Evolutionary conservation across 2,113 vertebrate species (phyloP), one percentile per base, ranked within the genome.

Genomic region (Leucosticte australis): DNA sequence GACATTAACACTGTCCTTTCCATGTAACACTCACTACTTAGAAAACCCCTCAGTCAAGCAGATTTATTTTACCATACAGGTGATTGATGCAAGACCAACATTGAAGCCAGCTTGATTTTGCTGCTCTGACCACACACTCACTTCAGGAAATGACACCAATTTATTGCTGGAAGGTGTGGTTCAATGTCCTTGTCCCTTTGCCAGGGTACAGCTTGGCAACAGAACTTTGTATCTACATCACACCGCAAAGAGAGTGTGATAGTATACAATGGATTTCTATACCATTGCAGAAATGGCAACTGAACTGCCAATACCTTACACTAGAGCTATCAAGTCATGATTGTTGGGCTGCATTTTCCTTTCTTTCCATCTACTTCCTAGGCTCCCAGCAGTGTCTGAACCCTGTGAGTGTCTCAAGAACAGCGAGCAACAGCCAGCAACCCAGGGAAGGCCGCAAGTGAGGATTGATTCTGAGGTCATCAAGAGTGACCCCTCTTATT

Each of bases 261-360:
- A 30, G 4, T 14, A 9, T 6, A 6, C 22, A 37, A 18, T 33
- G 0, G 0, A 70, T 67, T 70, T 78, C n/a, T 55, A 3, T 23
- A 57, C 11, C 10, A 11, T 19, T 77, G 4, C 27, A 53, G 42
- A 91, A 77, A 57, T 1, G 8, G 6, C 14, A 44, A 33, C 17
- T 41, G 37, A 84, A 41, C 33, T 53, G 60, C 9, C 37, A 70
- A 15, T n/a, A 77, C 3, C 8, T 74, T 39, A 23, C 8, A 26
- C 23, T 44, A 57, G 84, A 56, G 30, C 10, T 12, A 23, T 24
- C 10, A 57, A 16, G 53, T 77, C 7, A 7, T 46, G 52, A 28
- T 49, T 0, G 2, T 2, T 42, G 24, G 11, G 3, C 15, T 41
- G 41, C 6, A 26, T 56, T 77, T 89, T 73, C 16, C 63, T 89